Evolutionary conservation across 23 tunicate genomes (phyloP), one percentile per base, ranked within the genome.

Genomic region (Styela clava): DNA sequence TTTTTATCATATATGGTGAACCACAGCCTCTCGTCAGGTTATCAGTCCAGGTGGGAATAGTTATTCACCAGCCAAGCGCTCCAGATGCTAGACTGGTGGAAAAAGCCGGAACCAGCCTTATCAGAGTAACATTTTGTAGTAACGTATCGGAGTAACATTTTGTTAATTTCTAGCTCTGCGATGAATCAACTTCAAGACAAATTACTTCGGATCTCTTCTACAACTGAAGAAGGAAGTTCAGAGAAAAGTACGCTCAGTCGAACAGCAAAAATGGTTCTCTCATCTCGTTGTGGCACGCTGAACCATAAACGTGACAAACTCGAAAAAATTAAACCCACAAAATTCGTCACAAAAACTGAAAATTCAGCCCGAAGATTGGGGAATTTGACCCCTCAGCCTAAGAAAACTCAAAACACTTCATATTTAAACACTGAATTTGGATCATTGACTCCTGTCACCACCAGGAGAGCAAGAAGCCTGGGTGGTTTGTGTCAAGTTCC

Each of bases 261-360:
- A 62, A 74, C 87, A 61, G 87, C 87, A 20, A 76, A 84, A 84
- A 84, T 84, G 87, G 82, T 84, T 62, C 62, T 84, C 1, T 56
- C 87, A 31, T 84, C 87, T 0, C 44, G 80, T 61, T 3, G 24
- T 34, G 65, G 28, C 28, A n/a, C 79, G 0, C 69, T 28, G 37
- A 44, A 72, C 35, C 30, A 64, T 16, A 25, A 25, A 18, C 22
- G 19, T 18, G 33, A 18, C 25, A 72, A 33, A 24, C 78, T 31
- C 16, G 44, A 29, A 1, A 1, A 67, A 16, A 67, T n/a, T 18
- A 67, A 67, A 19, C 31, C 71, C 24, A 67, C 30, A 25, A 25
- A 27, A 1, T 67, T 67, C 22, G 30, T 24, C 0, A 19, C 71
- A 29, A 67, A 27, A 22, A 18, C 31, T 16, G 24, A 19, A 67